Evolutionary conservation across 2,113 vertebrate species (phyloP).

Genomic region (Paramisgurnus dabryanus): DNA sequence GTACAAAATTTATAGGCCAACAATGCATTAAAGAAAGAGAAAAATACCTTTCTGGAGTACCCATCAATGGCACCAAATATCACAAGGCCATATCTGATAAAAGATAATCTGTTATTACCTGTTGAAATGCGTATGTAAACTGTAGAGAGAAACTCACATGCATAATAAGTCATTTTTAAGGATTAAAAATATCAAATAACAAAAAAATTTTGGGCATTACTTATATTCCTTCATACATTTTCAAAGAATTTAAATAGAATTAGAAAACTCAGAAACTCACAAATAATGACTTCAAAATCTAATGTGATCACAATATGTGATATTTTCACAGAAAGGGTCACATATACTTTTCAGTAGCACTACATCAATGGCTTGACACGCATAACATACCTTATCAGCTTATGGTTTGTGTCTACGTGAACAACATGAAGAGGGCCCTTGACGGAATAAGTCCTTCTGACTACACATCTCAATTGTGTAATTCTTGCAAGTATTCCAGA

Average conservation of each 20-base stretch:
- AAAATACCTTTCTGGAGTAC: neutral
- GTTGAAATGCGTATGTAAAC: too few relatives aligned
- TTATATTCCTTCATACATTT: too few relatives aligned
- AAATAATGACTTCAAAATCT: too few relatives aligned
- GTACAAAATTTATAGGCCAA: neutral
- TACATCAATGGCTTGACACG: neutral
- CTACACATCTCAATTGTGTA: slow-evolving; percentile 9
- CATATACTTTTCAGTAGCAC: neutral
- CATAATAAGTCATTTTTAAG: neutral
- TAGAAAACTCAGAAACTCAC: too few relatives aligned
- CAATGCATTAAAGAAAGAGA: neutral
- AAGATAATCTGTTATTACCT: neutral
- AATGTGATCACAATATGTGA: too few relatives aligned
- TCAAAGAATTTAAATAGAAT: too few relatives aligned
- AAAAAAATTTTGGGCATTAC: too few relatives aligned
- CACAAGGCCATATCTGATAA: neutral
- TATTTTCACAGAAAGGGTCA: too few relatives aligned
- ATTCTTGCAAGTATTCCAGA: slow-evolving; percentile 26
- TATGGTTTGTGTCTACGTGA: neutral
- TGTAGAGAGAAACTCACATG: neutral
- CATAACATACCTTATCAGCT: neutral
- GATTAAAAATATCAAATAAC: too few relatives aligned
- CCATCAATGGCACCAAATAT: slow-evolving; percentile 15
- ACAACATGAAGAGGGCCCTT: neutral
- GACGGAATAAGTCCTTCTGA: neutral